Base-by-base conservation (phyloP, 2,797 vertebrate species). In the Hydrolagus colliei region DNA sequence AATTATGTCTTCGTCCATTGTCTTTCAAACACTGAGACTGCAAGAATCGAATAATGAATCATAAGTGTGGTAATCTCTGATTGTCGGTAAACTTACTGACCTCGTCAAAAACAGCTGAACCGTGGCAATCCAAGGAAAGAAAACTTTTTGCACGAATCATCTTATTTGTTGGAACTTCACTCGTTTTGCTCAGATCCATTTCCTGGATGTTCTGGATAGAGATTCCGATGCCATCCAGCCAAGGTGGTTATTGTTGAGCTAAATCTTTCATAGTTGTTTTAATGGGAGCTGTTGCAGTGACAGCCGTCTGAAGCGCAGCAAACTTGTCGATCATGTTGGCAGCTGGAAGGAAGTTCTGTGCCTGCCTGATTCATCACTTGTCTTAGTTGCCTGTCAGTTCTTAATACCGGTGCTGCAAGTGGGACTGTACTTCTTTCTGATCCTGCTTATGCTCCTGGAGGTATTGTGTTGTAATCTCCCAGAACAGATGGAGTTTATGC, bases 301-400 rank as follows among this genome's bases (percentile, higher is more conserved):
- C 22, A 65, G 5, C 13, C 32, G 2, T 22, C 62, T 67, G 76
- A 79, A 61, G 22, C 32, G 11, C 62, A 67, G 22, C 32, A 80
- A 63, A 32, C 11, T 14, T 80, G 78, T 80, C 78, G 65, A 65
- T 80, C 78, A 67, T 63, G 63, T 80, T 80, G n/a, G n/a, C 61
- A 80, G n/a, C 61, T 63, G 61, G 59, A 80, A 80, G 78, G 4
- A 16, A 32, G 62, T 18, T 35, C 62, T 67, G 22, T 80, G 61
- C 20, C 75, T 77, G 52, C 18, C 20, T 20, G 75, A 77, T 61
- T 77, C 59, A 61, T 1, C 41, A 52, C 35, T 20, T 76, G 74
- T 61, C 10, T 63, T 79, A 14, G 18, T 62, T n/a, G 62, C 76
- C 76, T n/a, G 14, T 61, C 76, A 79, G 59, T 63, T 62, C 61